Conservation (phyloP, 2,888 invertebrate species). For the Brachyptera putata region DNA sequence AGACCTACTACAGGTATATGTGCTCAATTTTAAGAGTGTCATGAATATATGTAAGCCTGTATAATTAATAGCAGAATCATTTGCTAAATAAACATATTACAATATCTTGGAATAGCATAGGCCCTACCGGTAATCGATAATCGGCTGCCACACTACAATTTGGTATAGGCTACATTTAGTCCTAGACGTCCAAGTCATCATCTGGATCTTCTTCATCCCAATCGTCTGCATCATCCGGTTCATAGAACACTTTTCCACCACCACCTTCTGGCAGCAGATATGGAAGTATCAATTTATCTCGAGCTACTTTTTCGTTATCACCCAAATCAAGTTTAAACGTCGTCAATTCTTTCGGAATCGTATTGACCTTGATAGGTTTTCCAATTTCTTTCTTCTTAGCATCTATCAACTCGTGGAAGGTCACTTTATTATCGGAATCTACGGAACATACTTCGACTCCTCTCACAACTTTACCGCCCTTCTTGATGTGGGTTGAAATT, state of each 20-base stretch:
- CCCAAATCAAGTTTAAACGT: constrained; percentile 63
- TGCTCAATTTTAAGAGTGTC: too few relatives aligned
- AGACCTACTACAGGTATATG: too few relatives aligned
- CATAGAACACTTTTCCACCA: constrained; percentile 65
- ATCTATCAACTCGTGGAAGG: not conserved
- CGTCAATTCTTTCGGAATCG: constrained; percentile 47
- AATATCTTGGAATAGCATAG: too few relatives aligned
- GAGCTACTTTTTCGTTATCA: constrained; percentile 57
- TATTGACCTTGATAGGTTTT: not conserved
- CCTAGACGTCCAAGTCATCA: constrained; percentile 70
- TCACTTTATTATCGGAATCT: not conserved
- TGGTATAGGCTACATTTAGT: too few relatives aligned
- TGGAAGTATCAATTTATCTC: constrained; percentile 56
- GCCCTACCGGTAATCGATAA: too few relatives aligned
- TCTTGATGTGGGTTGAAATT: not conserved
- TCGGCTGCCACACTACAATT: too few relatives aligned
- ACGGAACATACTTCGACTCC: not conserved
- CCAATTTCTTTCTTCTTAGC: not conserved
- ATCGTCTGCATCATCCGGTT: constrained; percentile 73
- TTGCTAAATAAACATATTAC: too few relatives aligned
- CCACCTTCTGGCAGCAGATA: constrained; percentile 50
- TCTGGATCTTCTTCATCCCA: constrained; percentile 86
- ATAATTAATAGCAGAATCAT: too few relatives aligned
- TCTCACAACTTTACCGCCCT: not conserved
- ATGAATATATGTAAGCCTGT: too few relatives aligned